Percentiles rank a stretch among this genome's conserved stretches.
phyloP scores from a whole-genome alignment of 2,113 vertebrate genomes.

The Chroicocephalus ridibundus region DNA sequence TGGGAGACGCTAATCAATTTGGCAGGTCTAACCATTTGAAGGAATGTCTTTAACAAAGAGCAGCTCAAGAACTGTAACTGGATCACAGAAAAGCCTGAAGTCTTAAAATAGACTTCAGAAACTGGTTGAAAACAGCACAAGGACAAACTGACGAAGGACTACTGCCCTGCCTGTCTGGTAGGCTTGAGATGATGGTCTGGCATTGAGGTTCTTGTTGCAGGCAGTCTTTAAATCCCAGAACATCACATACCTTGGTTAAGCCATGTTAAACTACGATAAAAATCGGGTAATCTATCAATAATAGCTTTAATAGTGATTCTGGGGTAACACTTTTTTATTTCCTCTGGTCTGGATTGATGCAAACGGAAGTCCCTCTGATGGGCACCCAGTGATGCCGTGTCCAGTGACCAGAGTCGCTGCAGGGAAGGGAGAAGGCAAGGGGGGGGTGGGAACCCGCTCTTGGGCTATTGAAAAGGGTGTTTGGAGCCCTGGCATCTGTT shows the following conservation, averaged over 20 bases:
- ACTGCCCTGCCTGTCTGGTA: neutral
- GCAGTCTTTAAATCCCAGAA: neutral
- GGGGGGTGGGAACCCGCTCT: fast-evolving
- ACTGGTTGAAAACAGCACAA: neutral
- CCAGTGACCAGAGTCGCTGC: neutral
- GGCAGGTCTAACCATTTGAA: neutral
- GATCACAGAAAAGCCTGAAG: neutral
- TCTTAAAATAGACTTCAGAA: neutral
- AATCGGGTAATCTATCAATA: neutral
- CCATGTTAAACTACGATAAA: neutral
- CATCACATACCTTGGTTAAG: neutral
- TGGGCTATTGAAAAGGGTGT: neutral
- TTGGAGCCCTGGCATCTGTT: neutral
- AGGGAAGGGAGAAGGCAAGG: too few species aligned
- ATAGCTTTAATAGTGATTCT: neutral
- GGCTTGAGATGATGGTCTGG: neutral
- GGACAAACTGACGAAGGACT: neutral
- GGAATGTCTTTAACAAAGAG: neutral
- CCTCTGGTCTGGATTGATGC: neutral
- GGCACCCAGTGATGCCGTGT: neutral
- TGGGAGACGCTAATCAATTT: neutral
- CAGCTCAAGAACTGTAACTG: neutral
- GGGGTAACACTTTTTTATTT: neutral
- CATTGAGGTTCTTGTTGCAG: neutral
- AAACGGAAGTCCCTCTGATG: neutral